These are phyloP conservation scores for Hipparchia semele DNA, from an alignment of 2,888 invertebrate species.

Conservation along the genomic window DNA sequence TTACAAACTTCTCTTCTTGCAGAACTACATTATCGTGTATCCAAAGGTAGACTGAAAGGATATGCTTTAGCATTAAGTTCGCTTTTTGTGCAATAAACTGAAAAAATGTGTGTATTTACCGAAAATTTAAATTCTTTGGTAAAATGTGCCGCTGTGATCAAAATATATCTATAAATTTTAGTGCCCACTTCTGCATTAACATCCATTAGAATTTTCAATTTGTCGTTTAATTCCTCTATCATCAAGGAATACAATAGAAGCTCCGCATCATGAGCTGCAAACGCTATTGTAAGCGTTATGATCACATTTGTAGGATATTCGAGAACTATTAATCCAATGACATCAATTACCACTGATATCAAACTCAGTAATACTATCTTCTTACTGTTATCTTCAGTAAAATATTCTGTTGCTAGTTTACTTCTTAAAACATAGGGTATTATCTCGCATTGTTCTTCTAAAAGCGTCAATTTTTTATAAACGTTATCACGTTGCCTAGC, in stretches of 20 bases:
- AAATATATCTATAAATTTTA: slow-evolving; percentile 56
- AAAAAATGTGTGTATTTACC: slow-evolving; percentile 20
- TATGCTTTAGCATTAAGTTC: too few relatives aligned
- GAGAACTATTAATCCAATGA: slow-evolving; percentile 45
- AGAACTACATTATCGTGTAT: too few relatives aligned
- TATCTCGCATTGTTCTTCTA: not conserved
- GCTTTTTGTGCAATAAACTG: not conserved
- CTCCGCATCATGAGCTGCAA: slow-evolving; percentile 62
- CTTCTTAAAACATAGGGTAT: not conserved
- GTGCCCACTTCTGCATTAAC: slow-evolving; percentile 48
- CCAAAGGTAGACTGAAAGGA: too few relatives aligned
- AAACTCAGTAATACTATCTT: slow-evolving; percentile 24
- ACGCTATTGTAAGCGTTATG: slow-evolving; percentile 47
- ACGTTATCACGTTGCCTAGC: slow-evolving; percentile 39
- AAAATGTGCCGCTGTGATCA: slow-evolving; percentile 55
- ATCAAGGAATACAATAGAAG: slow-evolving; percentile 54
- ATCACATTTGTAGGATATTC: slow-evolving; percentile 39
- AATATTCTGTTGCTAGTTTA: not conserved
- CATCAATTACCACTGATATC: slow-evolving; percentile 50
- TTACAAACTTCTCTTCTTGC: too few relatives aligned
- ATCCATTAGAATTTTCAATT: slow-evolving; percentile 49
- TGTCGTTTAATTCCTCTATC: slow-evolving; percentile 57
- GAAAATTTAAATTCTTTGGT: slow-evolving; percentile 55
- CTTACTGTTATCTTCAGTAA: not conserved
- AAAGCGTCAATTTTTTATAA: not conserved